Conservation (phyloP, 2,797 vertebrate genomes). For the Xerus rutilus region DNA sequence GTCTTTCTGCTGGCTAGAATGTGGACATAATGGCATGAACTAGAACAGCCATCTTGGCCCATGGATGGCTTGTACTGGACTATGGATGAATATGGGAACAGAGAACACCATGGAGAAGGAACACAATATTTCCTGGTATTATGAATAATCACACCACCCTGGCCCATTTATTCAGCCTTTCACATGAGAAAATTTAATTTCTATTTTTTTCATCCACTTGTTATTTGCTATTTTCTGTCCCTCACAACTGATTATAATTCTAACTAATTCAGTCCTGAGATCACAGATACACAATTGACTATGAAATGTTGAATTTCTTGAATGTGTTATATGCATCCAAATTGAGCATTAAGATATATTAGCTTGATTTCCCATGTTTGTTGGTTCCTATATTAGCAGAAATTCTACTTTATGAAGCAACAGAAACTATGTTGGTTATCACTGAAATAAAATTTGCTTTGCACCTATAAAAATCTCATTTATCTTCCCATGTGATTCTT, state of each 20-base stretch:
- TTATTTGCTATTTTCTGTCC: conserved; percentile 46
- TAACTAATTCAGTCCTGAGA: conserved; percentile 3
- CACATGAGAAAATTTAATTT: background rate
- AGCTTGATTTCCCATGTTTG: conserved; percentile 1
- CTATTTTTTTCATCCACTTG: background rate
- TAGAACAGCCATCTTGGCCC: background rate
- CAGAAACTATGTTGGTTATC: background rate
- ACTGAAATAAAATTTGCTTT: conserved; percentile 45
- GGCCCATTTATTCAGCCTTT: background rate
- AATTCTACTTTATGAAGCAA: conserved; percentile 32
- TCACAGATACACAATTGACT: conserved; percentile 7
- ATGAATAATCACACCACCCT: background rate
- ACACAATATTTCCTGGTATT: background rate
- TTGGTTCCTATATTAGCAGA: conserved; percentile 22
- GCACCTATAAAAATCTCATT: conserved; percentile 30
- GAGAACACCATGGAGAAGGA: background rate
- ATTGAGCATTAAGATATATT: conserved; percentile 38
- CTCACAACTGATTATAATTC: conserved; percentile 8
- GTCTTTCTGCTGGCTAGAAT: background rate
- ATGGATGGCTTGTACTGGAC: background rate
- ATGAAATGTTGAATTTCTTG: conserved; percentile 20
- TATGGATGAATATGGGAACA: background rate
- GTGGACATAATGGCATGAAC: background rate
- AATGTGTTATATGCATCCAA: conserved; percentile 50
- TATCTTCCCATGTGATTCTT: conserved; percentile 3